Evolutionary conservation across 2,888 invertebrate species (phyloP), one percentile per base, ranked within the genome.

Genomic region (Parnassius apollo): DNA sequence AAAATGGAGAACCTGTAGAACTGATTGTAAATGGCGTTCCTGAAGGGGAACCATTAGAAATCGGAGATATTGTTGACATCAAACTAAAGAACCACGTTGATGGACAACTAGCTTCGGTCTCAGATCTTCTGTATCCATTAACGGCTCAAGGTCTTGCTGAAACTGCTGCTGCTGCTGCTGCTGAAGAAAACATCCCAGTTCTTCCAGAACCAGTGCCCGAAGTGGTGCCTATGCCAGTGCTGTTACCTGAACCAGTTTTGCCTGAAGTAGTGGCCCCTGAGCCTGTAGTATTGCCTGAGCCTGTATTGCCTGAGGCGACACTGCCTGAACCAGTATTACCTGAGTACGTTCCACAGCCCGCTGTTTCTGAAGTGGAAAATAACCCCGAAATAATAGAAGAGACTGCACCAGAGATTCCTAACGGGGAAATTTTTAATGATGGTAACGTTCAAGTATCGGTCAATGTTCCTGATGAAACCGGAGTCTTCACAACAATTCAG

Each of bases 381-480:
- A 66, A 60, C 42, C 67, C 73, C 1, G 62, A 63, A 9, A 67
- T 54, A 42, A 22, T 69, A 62, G 65, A 73, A 66, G 55, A 46
- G 10, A 63, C 70, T 2, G 67, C 57, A 42, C 69, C 74, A 45
- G 71, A 71, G 42, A n/a, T 71, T 2, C 75, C 78, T 10, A 71
- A 65, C 44, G 82, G 82, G 10, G 85, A 86, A 55, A 49, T 88
- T 12, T 88, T 72, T 73, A 87, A 88, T 62, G 78, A 88, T 48
- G 87, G 88, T 2, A 58, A 71, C 2, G 87, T 86, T 2, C 81
- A 83, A 56, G 79, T 88, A 2, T 65, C 71, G 2, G 64, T 87
- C 11, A 86, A 88, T 61, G 71, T 72, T 2, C 75, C 82, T 4
- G 69, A 82, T 61, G 81, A 85, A 2, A 59, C 75, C 7, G 74